phyloP scores from a whole-genome alignment of 2,113 vertebrate species.

The Chaenogobius annularis region DNA sequence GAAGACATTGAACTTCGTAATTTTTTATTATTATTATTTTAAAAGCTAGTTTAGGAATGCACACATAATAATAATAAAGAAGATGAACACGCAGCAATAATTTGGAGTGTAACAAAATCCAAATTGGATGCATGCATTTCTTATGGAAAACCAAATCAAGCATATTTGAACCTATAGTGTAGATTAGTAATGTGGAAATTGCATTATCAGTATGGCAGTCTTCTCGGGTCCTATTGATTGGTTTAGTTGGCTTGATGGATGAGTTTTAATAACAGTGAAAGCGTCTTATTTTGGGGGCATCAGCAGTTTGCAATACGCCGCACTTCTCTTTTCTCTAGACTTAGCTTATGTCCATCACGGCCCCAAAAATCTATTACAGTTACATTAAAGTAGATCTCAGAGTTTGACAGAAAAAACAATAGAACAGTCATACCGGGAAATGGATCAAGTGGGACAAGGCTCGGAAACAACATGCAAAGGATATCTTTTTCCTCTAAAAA shows the following conservation, averaged over 20 bases:
- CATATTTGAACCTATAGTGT: constrained; percentile 32
- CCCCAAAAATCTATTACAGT: constrained; percentile 14
- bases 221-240: constrained; percentile 51
- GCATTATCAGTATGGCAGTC: constrained; percentile 47
- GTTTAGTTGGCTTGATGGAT: constrained; percentile 61
- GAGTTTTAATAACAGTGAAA: constrained; percentile 65
- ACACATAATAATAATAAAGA: too few species aligned
- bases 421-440: background rate
- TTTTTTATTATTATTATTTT: too few species aligned
- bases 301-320: constrained; percentile 41
- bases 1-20: background rate
- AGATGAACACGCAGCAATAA: background rate
- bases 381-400: constrained; percentile 15
- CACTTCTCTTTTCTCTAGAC: constrained; percentile 11
- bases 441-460: background rate
- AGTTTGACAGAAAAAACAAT: constrained; percentile 15
- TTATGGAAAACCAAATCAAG: constrained; percentile 22
- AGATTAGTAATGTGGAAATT: constrained; percentile 57
- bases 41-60: too few species aligned
- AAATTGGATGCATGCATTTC: background rate
- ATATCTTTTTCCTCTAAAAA: background rate
- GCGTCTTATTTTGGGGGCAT: constrained; percentile 48
- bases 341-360: constrained; percentile 13
- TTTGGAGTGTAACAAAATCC: background rate
- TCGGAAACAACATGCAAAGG: background rate